A percentile compares a stretch with the other conserved stretches of the same genome.
phyloP scores from a whole-genome alignment of 2,797 vertebrate species.

The Gadopsis marmoratus region DNA sequence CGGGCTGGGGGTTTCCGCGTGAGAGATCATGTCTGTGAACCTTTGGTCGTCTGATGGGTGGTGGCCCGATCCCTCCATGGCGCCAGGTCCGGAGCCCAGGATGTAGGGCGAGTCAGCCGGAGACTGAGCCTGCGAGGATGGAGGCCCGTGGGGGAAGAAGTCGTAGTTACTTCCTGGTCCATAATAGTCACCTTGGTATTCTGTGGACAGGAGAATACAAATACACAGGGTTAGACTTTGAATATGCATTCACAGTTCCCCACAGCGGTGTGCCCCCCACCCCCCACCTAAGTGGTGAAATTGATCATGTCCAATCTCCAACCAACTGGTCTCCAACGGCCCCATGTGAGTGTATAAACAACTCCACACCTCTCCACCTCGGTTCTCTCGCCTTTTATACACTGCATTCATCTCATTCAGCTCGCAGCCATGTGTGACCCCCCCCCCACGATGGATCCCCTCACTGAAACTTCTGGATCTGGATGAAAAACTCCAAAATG shows the following conservation, averaged over 20 bases:
- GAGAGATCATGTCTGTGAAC: conserved; percentile 99
- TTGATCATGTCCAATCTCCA: conserved; percentile 77
- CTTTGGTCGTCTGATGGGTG: conserved; percentile 96
- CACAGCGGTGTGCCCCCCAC: conserved; percentile 27
- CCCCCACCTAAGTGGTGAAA: conserved; percentile 66
- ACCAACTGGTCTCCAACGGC: conserved; percentile 68
- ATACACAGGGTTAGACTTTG: conserved; percentile 29
- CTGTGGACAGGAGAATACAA: conserved; percentile 73
- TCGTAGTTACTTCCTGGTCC: conserved; percentile 97
- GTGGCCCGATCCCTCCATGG: conserved; percentile 91
- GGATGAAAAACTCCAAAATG: conserved; percentile 73
- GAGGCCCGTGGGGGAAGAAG: conserved; percentile 98
- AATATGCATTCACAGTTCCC: not conserved
- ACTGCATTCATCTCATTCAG: conserved; percentile 72
- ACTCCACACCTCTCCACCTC: conserved; percentile 75
- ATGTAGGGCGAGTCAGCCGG: conserved; percentile 94
- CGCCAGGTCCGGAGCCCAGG: conserved; percentile 91
- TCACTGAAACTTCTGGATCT: conserved; percentile 64
- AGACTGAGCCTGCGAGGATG: conserved; percentile 97
- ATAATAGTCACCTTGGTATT: conserved; percentile 99
- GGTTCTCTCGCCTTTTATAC: conserved; percentile 65
- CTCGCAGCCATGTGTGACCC: conserved; percentile 63
- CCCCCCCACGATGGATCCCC: conserved; percentile 53
- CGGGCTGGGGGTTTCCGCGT: conserved; percentile 95
- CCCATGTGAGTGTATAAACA: conserved; percentile 80